Conservation (phyloP, 2,888 invertebrate species). For the Philhelius pedissequus region DNA sequence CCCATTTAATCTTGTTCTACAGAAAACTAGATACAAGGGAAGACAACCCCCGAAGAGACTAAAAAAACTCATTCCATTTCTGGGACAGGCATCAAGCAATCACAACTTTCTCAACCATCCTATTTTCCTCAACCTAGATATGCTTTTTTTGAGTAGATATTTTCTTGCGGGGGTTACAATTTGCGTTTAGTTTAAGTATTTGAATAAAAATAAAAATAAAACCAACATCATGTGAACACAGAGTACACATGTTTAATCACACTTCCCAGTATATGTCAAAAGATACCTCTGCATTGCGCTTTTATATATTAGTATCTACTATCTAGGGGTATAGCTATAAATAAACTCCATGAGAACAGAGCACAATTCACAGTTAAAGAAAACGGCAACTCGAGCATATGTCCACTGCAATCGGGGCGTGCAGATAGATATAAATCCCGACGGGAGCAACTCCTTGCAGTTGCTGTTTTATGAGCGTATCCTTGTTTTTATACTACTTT, state of each 20-base stretch:
- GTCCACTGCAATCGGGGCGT: slow-evolving; percentile 50
- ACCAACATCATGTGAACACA: neutral
- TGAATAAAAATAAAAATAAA: slow-evolving; percentile 31
- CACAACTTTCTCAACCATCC: neutral
- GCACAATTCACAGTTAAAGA: slow-evolving; percentile 39
- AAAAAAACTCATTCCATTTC: slow-evolving; percentile 40
- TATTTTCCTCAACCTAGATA: neutral
- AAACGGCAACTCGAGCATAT: slow-evolving; percentile 46
- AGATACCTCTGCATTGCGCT: slow-evolving; percentile 56
- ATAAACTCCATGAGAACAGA: neutral
- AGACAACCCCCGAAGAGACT: slow-evolving; percentile 39
- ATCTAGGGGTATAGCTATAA: neutral
- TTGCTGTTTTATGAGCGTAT: slow-evolving; percentile 57
- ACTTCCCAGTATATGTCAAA: slow-evolving; percentile 45
- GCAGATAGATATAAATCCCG: slow-evolving; percentile 46
- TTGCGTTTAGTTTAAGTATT: slow-evolving; percentile 48
- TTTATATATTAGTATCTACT: neutral
- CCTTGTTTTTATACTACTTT: slow-evolving; percentile 53
- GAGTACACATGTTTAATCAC: slow-evolving; percentile 33
- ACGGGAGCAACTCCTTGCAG: slow-evolving; percentile 50
- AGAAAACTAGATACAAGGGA: slow-evolving; percentile 46
- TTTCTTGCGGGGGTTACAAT: slow-evolving; percentile 3
- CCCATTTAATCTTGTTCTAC: slow-evolving; percentile 54
- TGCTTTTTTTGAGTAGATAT: neutral
- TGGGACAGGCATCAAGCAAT: neutral